Evolutionary conservation across 2,888 invertebrate genomes (phyloP), one percentile per base, ranked within the genome.

Genomic region (Aethes cnicana): DNA sequence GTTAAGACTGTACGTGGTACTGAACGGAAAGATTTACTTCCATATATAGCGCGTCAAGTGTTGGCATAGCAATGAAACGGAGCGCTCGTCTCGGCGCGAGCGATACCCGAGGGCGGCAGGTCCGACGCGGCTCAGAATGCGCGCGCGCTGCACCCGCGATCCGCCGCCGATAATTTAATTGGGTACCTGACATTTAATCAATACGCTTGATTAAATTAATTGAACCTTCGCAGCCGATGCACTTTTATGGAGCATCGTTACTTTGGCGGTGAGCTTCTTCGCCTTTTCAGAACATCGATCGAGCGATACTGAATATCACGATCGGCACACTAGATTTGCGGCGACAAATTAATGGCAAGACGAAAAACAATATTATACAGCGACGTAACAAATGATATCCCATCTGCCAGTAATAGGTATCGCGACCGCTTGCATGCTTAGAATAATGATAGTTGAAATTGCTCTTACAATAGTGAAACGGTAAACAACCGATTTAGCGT

Each of bases 101-200:
- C 69, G 67, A 72, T 70, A 74, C 77, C 74, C 62, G 67, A 62
- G 66, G 72, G 68, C 67, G 59, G 57, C 64, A 61, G 56, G 58
- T 50, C 48, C 57, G 28, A 48, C 47, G 57, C 59, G 63, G 55
- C 64, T 61, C 61, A 57, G 66, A 70, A 75, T 66, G 68, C 74
- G 63, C 66, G 64, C 62, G 63, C 59, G 59, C 63, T 65, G 69
- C 72, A 69, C 69, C 68, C 69, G 59, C 72, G 69, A 73, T 72
- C 67, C 72, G 64, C 67, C 62, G 63, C 64, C 74, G 75, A 83
- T 84, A 81, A 82, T 84, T 82, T 85, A 84, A 87, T 85, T 84
- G 84, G 82, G 73, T 76, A 78, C 73, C 77, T 83, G 84, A 84
- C 79, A 81, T 84, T 84, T 86, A 84, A 85, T 85, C 85, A 85